phyloP scores from a whole-genome alignment of 2,888 invertebrate genomes.

The Oxytorus armatus region DNA sequence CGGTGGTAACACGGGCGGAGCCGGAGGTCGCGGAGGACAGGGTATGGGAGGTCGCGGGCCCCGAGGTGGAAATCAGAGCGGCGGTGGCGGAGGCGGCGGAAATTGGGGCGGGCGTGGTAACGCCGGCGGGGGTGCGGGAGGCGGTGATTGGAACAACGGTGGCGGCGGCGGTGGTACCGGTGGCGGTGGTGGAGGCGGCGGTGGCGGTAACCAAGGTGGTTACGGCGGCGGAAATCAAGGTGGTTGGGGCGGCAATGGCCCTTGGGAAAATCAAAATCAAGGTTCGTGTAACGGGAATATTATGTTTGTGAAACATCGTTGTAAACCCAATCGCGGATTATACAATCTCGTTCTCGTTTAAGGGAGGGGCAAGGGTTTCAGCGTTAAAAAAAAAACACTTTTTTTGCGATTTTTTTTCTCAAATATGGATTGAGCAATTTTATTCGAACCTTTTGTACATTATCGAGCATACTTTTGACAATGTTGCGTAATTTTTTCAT shows the following conservation, averaged over 20 bases:
- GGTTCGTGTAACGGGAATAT: slow-evolving; percentile 71
- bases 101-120: slow-evolving; percentile 84
- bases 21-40: slow-evolving; percentile 84
- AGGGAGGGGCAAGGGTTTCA: too few species aligned
- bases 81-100: slow-evolving; percentile 83
- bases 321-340: too few species aligned
- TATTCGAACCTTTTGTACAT: too few species aligned
- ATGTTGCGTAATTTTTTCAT: too few species aligned
- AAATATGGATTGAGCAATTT: too few species aligned
- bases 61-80: slow-evolving; percentile 86
- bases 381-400: too few species aligned
- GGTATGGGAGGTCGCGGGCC: slow-evolving; percentile 86
- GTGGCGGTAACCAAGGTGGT: slow-evolving; percentile 81
- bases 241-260: slow-evolving; percentile 83
- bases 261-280: slow-evolving; percentile 85
- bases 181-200: slow-evolving; percentile 84
- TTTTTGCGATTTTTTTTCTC: too few species aligned
- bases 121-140: slow-evolving; percentile 83
- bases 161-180: slow-evolving; percentile 80
- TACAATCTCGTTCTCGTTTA: background rate
- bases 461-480: too few species aligned
- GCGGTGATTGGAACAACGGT: slow-evolving; percentile 82
- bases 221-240: slow-evolving; percentile 83
- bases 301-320: too few species aligned
- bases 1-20: slow-evolving; percentile 84